A percentile compares a stretch with the other conserved stretches of the same genome.
These are phyloP conservation scores for Rissa tridactyla DNA, from an alignment of 2,113 vertebrate genomes.

Conservation along the genomic window DNA sequence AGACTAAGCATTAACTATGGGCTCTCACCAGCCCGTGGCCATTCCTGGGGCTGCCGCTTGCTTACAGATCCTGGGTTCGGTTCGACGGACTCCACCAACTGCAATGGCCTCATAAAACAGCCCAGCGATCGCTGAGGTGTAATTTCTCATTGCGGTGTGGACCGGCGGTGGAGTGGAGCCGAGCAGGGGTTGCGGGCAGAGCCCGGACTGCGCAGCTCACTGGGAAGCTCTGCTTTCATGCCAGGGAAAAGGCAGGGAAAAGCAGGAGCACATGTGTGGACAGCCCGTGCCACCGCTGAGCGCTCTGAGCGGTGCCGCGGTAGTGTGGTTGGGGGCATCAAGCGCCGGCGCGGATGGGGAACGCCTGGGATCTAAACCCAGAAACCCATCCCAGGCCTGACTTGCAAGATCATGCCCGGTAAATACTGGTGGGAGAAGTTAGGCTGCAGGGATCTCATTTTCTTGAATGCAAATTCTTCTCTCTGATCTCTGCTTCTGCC, in stretches of 20 bases:
- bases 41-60: neutral
- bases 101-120: neutral
- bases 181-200: neutral
- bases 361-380: neutral
- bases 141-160: neutral
- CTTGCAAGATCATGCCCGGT: neutral
- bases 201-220: accelerated
- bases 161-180: neutral
- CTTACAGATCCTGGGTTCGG: neutral
- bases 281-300: neutral
- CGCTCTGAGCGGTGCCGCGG: accelerated
- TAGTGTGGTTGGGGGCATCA: neutral
- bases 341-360: accelerated
- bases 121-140: accelerated
- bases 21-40: neutral
- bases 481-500: neutral
- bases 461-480: neutral
- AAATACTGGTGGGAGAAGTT: neutral
- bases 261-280: neutral
- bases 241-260: neutral
- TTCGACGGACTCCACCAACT: neutral
- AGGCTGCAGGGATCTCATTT: neutral
- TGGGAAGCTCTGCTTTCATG: neutral
- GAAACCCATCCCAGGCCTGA: neutral
- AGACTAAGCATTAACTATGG: neutral